phyloP scores from a whole-genome alignment of 2,797 vertebrate species.

The Poeciliopsis gracilis region DNA sequence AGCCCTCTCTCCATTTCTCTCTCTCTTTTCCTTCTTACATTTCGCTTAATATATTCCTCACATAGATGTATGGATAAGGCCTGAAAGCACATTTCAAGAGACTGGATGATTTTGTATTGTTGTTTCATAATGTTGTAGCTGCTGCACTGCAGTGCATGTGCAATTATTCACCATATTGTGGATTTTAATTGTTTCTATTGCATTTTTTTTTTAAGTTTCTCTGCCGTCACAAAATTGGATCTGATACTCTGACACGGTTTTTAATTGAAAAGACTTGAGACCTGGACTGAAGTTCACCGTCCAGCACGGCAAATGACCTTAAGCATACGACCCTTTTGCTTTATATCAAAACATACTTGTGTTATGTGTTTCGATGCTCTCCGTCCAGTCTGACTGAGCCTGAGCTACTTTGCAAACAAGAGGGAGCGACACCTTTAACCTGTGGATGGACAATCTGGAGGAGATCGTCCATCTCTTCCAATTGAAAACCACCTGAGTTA shows the following conservation, averaged over 20 bases:
- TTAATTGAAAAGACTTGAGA: background rate
- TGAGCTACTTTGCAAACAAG: background rate
- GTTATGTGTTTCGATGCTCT: background rate
- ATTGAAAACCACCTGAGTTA: no score
- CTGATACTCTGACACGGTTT: background rate
- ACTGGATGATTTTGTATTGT: slow-evolving; percentile 46
- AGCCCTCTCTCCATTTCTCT: background rate
- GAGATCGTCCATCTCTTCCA: background rate
- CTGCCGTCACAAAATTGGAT: slow-evolving; percentile 3
- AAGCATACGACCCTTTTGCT: background rate
- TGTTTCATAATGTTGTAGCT: slow-evolving; percentile 37
- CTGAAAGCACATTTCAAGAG: slow-evolving; percentile 34
- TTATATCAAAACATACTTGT: background rate
- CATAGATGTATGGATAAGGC: slow-evolving; percentile 33
- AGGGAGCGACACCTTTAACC: background rate
- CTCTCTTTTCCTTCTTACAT: slow-evolving; percentile 20
- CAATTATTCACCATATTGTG: slow-evolving; percentile 19
- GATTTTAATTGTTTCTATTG: slow-evolving; percentile 9
- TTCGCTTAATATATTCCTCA: slow-evolving; percentile 48
- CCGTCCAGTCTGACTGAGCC: background rate
- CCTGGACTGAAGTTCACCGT: background rate
- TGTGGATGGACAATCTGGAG: background rate
- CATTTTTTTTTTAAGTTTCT: slow-evolving; percentile 5
- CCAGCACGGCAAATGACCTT: background rate
- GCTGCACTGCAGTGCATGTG: slow-evolving; percentile 16